Evolutionary conservation across 2,888 invertebrate genomes (phyloP).

Genomic region (Lepidocyrtoides sp.): DNA sequence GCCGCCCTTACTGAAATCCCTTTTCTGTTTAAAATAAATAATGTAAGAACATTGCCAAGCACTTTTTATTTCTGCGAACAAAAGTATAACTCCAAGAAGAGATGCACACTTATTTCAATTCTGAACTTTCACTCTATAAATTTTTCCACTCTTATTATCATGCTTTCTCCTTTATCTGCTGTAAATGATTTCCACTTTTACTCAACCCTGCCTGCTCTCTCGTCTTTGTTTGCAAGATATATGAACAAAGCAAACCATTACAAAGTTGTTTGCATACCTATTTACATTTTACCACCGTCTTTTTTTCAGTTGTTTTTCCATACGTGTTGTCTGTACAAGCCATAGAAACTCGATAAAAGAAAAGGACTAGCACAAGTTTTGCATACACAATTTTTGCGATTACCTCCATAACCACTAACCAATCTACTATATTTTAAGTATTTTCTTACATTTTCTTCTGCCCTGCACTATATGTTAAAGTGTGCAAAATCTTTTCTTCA

Average conservation of each 20-base stretch:
- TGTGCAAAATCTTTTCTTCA: too few relatives aligned
- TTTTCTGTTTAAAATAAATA: background rate
- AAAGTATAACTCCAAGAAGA: background rate
- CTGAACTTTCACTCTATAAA: constrained; percentile 1
- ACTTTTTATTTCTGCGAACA: background rate
- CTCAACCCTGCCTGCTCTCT: background rate
- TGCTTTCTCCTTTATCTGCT: background rate
- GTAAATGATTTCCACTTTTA: background rate
- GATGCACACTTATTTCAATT: background rate
- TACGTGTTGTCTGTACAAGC: background rate
- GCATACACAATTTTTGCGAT: constrained; percentile 6
- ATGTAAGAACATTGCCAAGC: background rate
- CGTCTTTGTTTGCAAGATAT: background rate
- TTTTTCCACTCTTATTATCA: background rate
- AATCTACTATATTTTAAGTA: too few relatives aligned
- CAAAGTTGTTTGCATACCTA: constrained; percentile 38
- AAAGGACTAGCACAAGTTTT: background rate
- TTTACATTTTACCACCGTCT: constrained; percentile 8
- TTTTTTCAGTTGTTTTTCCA: background rate
- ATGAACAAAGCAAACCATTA: background rate
- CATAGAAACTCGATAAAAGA: background rate
- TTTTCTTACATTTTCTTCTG: too few relatives aligned
- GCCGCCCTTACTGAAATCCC: too few relatives aligned
- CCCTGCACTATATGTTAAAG: too few relatives aligned
- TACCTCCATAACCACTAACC: background rate